Evolutionary conservation across 2,888 invertebrate genomes (phyloP), one percentile per base, ranked within the genome.

Genomic region (Monoplex corrugatus): DNA sequence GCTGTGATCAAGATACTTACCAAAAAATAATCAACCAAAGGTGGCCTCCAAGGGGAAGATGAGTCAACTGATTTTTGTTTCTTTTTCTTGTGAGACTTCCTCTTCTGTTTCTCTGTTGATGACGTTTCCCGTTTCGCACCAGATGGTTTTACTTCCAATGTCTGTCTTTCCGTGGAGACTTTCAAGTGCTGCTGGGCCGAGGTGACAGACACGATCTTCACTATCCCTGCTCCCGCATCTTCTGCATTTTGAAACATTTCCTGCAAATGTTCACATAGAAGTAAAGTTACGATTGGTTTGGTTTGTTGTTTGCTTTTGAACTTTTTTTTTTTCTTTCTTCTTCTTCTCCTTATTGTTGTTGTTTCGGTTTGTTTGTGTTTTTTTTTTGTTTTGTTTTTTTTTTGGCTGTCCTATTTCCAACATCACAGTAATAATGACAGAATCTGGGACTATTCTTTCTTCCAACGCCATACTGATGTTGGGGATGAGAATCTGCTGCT

Each of bases 221-320:
- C 75, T 3, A 35, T 35, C 75, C 38, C 13, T 1, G 75, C 75
- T 13, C 75, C 38, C 28, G 75, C 75, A 10, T 75, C 75, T 28
- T 72, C 75, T 35, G 75, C 72, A 35, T 75, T 75, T 38, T 75
- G 75, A 23, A 75, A 75, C 75, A 32, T 28, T 10, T 72, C 72
- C 72, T 72, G 72, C 72, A 72, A 10, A 32, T n/a, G n/a, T n/a
- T 72, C n/a, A 32, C n/a, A 1, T n/a, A 72, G 19, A 72, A 32
- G 2, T 3, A n/a, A 32, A n/a, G 32, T 57, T 50, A 10, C 28
- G 2, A 16, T 28, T 23, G 16, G 50, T 50, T 50, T 50, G 50
- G 10, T 8, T 50, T 8, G 8, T 8, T 50, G 50, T 50, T 50
- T 50, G 50, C 16, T n/a, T n/a, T n/a, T n/a, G n/a, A n/a, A n/a